Conservation (phyloP, 2,113 vertebrate species). For the Speoplatyrhinus poulsoni region DNA sequence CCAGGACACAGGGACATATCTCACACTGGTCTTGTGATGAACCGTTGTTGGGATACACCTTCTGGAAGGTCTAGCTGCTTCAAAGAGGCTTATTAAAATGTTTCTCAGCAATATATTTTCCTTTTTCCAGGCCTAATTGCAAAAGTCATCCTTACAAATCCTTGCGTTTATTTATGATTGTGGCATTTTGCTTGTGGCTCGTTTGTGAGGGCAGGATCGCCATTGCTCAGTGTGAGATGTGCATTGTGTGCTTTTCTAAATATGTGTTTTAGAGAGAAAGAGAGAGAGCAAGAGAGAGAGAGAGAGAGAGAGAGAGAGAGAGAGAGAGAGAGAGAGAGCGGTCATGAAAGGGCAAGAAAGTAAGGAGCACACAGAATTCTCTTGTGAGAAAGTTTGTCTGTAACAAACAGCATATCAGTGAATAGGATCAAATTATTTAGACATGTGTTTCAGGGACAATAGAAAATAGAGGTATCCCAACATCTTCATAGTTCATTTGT, state of each 20-base stretch:
- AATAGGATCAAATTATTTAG: slow-evolving; percentile 6
- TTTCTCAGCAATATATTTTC: slow-evolving; percentile 89
- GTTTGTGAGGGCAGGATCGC: slow-evolving; percentile 39
- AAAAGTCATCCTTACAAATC: slow-evolving; percentile 79
- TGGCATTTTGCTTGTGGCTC: slow-evolving; percentile 63
- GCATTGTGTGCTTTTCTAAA: slow-evolving; percentile 7
- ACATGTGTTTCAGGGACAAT: background rate
- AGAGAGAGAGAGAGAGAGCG: background rate
- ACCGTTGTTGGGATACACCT: slow-evolving; percentile 71
- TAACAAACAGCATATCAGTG: background rate
- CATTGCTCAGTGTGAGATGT: background rate
- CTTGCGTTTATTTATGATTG: slow-evolving; percentile 69
- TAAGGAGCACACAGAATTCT: background rate
- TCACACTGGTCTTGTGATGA: slow-evolving; percentile 86
- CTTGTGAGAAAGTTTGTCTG: background rate
- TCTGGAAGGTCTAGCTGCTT: slow-evolving; percentile 86
- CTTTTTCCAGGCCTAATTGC: slow-evolving; percentile 78
- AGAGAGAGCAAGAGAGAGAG: background rate
- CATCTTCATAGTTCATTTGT: slow-evolving; percentile 4
- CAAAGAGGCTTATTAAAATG: slow-evolving; percentile 87
- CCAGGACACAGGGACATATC: slow-evolving; percentile 85
- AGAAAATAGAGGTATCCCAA: background rate
- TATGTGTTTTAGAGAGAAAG: slow-evolving; percentile 14
- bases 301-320: background rate
- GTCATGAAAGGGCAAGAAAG: background rate